Evolutionary conservation across 2,888 invertebrate genomes (phyloP).

Genomic region (Lycia hirtaria): DNA sequence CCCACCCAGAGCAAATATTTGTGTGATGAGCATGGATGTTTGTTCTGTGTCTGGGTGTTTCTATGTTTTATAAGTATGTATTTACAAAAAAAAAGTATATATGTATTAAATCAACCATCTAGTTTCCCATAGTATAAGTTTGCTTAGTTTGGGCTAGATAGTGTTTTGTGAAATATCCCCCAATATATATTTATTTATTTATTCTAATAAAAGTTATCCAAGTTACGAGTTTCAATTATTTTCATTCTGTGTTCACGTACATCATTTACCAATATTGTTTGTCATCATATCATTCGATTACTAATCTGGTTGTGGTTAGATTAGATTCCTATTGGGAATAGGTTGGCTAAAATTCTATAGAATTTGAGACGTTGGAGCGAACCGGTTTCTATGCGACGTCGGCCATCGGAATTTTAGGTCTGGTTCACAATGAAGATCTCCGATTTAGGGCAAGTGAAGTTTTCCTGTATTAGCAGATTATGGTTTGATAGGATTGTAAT

Average conservation of each 20-base stretch:
- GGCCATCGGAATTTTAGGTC: conserved; percentile 9
- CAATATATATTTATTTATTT: no score
- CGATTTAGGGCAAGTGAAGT: neutral
- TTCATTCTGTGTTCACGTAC: neutral
- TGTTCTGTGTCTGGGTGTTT: no score
- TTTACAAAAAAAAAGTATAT: no score
- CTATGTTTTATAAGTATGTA: no score
- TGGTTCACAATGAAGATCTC: conserved; percentile 3
- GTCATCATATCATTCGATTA: neutral
- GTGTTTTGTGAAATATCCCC: no score
- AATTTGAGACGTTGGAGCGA: conserved; percentile 15
- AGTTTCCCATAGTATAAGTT: no score
- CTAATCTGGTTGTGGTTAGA: neutral
- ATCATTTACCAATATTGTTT: neutral
- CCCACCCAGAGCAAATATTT: no score
- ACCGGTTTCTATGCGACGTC: conserved; percentile 15
- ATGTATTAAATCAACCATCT: no score
- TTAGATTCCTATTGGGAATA: conserved; percentile 6
- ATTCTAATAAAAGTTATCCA: no score
- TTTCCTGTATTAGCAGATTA: neutral
- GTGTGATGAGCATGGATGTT: no score
- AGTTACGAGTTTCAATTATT: neutral
- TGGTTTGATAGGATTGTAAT: neutral
- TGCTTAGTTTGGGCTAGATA: no score
- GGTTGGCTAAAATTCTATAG: conserved; percentile 9